Base-by-base conservation (phyloP, 2,113 vertebrate species). In the Pogona vitticeps region DNA sequence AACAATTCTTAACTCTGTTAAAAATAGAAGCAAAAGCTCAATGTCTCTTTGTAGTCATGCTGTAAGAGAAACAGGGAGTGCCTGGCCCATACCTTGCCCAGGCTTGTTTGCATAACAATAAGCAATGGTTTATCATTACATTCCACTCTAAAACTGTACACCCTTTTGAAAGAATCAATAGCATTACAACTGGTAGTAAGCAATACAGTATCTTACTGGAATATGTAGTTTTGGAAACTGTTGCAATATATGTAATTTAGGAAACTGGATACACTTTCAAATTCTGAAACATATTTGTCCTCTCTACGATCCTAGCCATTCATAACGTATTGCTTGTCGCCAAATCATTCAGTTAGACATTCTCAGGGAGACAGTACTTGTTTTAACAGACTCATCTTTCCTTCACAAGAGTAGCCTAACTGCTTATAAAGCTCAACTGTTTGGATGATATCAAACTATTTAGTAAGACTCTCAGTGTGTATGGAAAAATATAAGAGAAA, bases 381-480 rank as follows among this genome's bases (percentile, higher is more conserved):
- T 21, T 68, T 46, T 70, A 68, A n/a, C n/a, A n/a, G n/a, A n/a
- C n/a, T n/a, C n/a, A n/a, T n/a, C n/a, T 38, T 61, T 70, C 17
- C 20, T 82, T 56, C 33, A 82, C 10, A 52, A 75, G 72, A 61
- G 21, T 82, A 86, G 73, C 79, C 52, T 73, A 90, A 81, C 4
- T 90, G 93, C 89, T 91, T 91, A 80, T 86, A 92, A 92, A 91
- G 81, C 90, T 90, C 71, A 83, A 88, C 90, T 83, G 89, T 93
- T 87, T 92, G 92, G 93, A 90, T 58, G 81, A 86, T 94, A 90
- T 86, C 93, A 82, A 88, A 85, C 85, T 92, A 92, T 93, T 94
- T 93, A 93, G 83, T 88, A 89, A 87, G 88, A 92, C 90, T 84
- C 90, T 90, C 89, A 88, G 65, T 80, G 80, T 1, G 3, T 76